phyloP scores from a whole-genome alignment of 2,888 invertebrate species.

The Drosophila glabriapex region DNA sequence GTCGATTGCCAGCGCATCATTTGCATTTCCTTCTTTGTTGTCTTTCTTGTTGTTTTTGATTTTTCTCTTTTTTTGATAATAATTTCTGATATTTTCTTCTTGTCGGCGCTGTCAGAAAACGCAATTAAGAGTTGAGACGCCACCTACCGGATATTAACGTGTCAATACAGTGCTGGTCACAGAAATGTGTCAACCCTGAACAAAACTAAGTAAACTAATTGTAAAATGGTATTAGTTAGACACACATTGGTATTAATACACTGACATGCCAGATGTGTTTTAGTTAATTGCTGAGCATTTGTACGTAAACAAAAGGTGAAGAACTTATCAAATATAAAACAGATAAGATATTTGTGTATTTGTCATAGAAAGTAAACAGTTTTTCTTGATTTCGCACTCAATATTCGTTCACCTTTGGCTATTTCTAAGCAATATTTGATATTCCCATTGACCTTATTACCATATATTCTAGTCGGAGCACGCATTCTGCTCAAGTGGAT shows the following conservation, averaged over 20 bases:
- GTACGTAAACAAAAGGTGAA: background rate
- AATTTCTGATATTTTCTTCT: conserved; percentile 7
- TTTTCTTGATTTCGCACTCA: background rate
- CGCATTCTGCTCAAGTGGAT: background rate
- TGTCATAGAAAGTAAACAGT: background rate
- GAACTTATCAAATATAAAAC: conserved; percentile 2
- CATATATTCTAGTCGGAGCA: too few relatives aligned
- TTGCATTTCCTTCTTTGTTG: conserved; percentile 18
- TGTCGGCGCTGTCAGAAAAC: background rate
- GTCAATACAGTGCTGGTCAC: conserved; percentile 15
- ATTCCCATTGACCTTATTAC: background rate
- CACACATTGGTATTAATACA: background rate
- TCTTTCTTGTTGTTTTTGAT: background rate
- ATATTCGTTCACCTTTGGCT: background rate
- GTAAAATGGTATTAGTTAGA: background rate
- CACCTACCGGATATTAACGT: conserved; percentile 20
- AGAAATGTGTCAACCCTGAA: conserved; percentile 2
- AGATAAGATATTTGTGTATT: background rate
- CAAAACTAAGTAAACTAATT: background rate
- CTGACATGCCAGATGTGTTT: background rate
- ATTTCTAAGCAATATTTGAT: background rate
- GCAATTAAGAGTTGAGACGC: conserved; percentile 13
- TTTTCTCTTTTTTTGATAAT: background rate
- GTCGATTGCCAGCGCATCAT: conserved; percentile 20
- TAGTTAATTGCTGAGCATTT: background rate